Conservation (phyloP, 2,113 vertebrate genomes). For the Lagopus muta region DNA sequence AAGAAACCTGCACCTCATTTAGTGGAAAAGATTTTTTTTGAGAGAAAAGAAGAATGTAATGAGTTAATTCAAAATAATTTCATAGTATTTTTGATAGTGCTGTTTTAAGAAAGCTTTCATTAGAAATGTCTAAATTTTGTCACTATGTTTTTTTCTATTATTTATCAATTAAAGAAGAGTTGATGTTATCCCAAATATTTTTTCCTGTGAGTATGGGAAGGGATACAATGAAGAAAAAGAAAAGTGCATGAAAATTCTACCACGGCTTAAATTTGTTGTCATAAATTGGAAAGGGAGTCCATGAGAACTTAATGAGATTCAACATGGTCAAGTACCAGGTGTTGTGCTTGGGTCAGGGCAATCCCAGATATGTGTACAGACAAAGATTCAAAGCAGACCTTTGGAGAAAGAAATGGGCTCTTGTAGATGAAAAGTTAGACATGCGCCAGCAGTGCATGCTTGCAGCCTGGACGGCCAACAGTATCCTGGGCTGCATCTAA, state of each 20-base stretch:
- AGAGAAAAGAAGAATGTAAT: background rate
- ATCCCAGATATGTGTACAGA: no score
- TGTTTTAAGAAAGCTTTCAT: background rate
- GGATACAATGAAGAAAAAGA: background rate
- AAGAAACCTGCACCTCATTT: background rate
- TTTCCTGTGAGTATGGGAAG: background rate
- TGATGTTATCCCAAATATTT: background rate
- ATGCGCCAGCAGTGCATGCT: no score
- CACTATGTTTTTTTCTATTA: background rate
- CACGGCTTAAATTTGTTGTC: background rate
- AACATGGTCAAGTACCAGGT: no score
- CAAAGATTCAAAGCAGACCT: no score
- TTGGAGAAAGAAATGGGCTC: no score
- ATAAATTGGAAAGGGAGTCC: background rate
- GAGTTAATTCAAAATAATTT: background rate
- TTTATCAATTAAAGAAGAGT: background rate
- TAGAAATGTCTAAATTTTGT: background rate
- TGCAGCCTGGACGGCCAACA: no score
- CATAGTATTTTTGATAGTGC: background rate
- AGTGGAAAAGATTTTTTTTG: background rate
- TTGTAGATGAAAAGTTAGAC: no score
- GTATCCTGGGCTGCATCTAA: no score
- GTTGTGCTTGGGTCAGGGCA: no score
- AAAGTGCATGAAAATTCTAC: background rate
- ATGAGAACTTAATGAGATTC: no score